Evolutionary conservation across 2,888 invertebrate genomes (phyloP), one percentile per base, ranked within the genome.

Genomic region (Drosophila glabriapex): DNA sequence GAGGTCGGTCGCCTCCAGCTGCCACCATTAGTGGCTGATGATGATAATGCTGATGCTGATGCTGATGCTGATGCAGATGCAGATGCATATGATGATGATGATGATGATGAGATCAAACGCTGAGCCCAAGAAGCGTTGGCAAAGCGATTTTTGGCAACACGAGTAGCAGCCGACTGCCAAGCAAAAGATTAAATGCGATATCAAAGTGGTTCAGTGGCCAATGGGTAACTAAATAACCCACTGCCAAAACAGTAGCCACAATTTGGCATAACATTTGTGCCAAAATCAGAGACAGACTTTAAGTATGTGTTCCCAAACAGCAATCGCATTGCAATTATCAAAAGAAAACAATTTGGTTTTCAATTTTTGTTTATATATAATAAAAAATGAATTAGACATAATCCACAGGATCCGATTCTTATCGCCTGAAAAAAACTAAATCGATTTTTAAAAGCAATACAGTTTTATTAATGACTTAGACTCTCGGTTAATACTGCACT

Each of bases 131-230:
- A 77, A 84, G 85, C 85, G 89, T 83, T 85, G 87, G 83, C 81
- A 83, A 89, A 80, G 68, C 90, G 71, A 90, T 90, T 90, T 76
- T 80, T 69, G 89, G 84, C 85, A 90, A 85, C 85, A 85, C 85
- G 74, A 83, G 80, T 83, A 85, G 86, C 86, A 64, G 65, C 31
- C 59, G 70, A 63, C 66, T 59, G 79, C 68, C 54, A 66, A 59
- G 58, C 60, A 61, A 55, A 88, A 88, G 82, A 83, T 86, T 83
- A 76, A 83, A 74, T 63, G 62, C 68, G 80, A 76, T 72, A 80
- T 28, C 49, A 75, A 65, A 61, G 53, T 58, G 67, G 65, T 62
- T 56, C 59, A 50, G 53, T 59, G 43, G 52, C 49, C 76, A 61
- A 59, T 53, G 64, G 61, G 50, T 73, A 49, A 60, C 22, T 68